A percentile compares a stretch with the other conserved stretches of the same genome.
Evolutionary conservation across 2,888 invertebrate genomes (phyloP).

Genomic region (Drosophila fulvimacula): DNA sequence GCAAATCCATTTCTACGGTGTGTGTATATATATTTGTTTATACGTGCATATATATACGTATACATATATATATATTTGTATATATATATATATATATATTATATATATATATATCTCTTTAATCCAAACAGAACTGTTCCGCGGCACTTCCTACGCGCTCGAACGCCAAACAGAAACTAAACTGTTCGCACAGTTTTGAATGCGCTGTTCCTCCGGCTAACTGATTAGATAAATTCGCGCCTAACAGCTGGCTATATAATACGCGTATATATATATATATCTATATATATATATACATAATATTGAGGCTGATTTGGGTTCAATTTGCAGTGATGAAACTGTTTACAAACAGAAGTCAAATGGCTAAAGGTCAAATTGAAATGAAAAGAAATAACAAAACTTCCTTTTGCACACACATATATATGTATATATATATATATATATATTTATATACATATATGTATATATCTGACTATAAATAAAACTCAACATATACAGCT

Average conservation of each 20-base stretch:
- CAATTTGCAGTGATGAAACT: constrained; percentile 6
- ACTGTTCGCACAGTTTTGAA: constrained; percentile 33
- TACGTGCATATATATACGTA: constrained; percentile 6
- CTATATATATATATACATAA: constrained; percentile 12
- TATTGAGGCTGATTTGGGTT: constrained; percentile 16
- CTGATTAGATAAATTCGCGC: constrained; percentile 56
- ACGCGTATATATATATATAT: constrained; percentile 8
- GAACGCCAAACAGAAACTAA: constrained; percentile 58
- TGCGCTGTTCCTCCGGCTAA: constrained; percentile 19
- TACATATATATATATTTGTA: constrained; percentile 3
- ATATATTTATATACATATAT: not conserved
- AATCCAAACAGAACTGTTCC: constrained; percentile 19
- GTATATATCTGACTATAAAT: not conserved
- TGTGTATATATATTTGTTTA: constrained; percentile 3
- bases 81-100: constrained; percentile 4
- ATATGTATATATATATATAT: not conserved
- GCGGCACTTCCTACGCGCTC: constrained; percentile 59
- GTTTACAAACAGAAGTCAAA: constrained; percentile 13
- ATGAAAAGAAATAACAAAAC: constrained; percentile 1
- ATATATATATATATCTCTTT: not conserved
- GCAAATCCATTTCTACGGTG: constrained; percentile 38
- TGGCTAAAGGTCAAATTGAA: constrained; percentile 20
- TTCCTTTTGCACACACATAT: not conserved
- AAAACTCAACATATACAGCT: constrained; percentile 1
- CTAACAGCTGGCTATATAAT: constrained; percentile 49